phyloP scores from a whole-genome alignment of 1,140 invertebrate genomes.

The Drosophila orosa region DNA sequence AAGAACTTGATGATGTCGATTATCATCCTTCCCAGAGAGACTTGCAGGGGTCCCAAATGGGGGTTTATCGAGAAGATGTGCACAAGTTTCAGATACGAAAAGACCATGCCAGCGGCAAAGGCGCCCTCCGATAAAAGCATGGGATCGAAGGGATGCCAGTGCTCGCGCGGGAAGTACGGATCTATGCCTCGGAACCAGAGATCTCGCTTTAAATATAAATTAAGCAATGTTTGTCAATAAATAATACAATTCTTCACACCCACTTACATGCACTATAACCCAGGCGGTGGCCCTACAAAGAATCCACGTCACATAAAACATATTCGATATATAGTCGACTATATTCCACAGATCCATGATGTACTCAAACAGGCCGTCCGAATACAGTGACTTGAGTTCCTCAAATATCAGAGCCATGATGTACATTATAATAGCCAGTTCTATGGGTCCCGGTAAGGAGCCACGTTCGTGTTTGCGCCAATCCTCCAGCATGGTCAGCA shows the following conservation, averaged over 20 bases:
- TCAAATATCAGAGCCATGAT: conserved; percentile 95
- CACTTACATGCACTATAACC: conserved; percentile 90
- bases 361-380: conserved; percentile 94
- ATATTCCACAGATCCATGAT: conserved; percentile 98
- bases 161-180: conserved; percentile 92
- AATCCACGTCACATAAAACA: conserved; percentile 97
- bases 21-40: conserved; percentile 95
- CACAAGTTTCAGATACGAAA: conserved; percentile 96
- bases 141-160: conserved; percentile 97
- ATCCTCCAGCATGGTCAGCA: conserved; percentile 87
- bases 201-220: conserved; percentile 87
- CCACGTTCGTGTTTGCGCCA: conserved; percentile 93
- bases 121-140: conserved; percentile 97
- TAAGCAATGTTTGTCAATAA: background rate
- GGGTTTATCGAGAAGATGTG: conserved; percentile 98
- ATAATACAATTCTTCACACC: too few relatives aligned
- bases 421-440: conserved; percentile 92
- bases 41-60: conserved; percentile 94
- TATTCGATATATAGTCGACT: conserved; percentile 97
- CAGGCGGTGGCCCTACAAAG: conserved; percentile 90
- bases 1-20: conserved; percentile 97
- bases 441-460: conserved; percentile 93
- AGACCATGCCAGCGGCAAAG: conserved; percentile 97
- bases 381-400: conserved; percentile 94
- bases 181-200: conserved; percentile 87